phyloP scores from a whole-genome alignment of 2,888 invertebrate species.

The Cryptocheilus praepositus region DNA sequence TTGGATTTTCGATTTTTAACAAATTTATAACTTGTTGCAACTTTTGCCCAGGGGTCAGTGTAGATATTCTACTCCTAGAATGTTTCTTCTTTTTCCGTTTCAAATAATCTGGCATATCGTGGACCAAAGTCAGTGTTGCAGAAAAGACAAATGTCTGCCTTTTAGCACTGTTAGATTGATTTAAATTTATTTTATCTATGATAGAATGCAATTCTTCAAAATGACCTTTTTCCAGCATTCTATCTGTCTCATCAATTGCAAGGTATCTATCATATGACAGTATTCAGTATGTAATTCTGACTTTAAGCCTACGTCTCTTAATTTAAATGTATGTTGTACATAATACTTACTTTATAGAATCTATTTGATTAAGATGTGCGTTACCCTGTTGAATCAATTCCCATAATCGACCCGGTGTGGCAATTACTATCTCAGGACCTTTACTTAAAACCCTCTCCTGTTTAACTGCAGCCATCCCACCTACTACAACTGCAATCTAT shows the following conservation, averaged over 20 bases:
- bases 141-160: conserved; percentile 98
- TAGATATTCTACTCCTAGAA: conserved; percentile 77
- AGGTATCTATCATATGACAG: conserved; percentile 81
- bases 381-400: conserved; percentile 90
- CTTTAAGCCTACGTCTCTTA: conserved; percentile 4
- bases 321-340: not conserved
- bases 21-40: conserved; percentile 85
- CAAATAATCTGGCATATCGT: conserved; percentile 87
- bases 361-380: conserved; percentile 83
- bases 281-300: conserved; percentile 2
- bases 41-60: conserved; percentile 85
- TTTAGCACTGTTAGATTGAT: conserved; percentile 77
- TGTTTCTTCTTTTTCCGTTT: conserved; percentile 76
- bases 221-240: conserved; percentile 98
- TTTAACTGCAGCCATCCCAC: conserved; percentile 95
- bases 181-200: conserved; percentile 86
- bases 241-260: conserved; percentile 98
- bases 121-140: conserved; percentile 95
- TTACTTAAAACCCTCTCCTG: conserved; percentile 90
- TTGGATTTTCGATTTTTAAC: conserved; percentile 91
- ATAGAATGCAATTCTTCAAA: conserved; percentile 93
- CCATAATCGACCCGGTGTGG: conserved; percentile 98
- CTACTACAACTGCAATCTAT: conserved; percentile 87
- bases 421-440: conserved; percentile 95
- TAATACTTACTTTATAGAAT: conserved; percentile 80